Conservation (phyloP, 2,888 invertebrate genomes). For the Pollenia amentaria region DNA sequence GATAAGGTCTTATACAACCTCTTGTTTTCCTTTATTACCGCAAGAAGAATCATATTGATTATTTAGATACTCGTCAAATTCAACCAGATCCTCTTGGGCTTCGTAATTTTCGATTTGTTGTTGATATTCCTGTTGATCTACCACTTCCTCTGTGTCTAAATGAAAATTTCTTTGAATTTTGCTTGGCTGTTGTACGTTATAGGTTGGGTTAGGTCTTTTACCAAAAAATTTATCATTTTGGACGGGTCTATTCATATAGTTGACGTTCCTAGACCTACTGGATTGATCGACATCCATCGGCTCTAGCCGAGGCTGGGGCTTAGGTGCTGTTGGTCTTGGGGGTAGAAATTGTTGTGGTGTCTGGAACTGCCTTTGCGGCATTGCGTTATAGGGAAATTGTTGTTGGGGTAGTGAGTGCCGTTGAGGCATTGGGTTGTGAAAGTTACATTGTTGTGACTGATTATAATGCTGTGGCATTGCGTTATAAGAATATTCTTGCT, state of each 20-base stretch:
- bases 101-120: no score
- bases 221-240: background rate
- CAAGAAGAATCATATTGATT: no score
- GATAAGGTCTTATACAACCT: no score
- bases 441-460: no score
- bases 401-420: constrained; percentile 6
- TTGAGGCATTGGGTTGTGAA: background rate
- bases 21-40: no score
- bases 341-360: background rate
- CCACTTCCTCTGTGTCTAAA: background rate
- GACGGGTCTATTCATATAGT: no score
- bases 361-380: background rate
- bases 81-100: no score
- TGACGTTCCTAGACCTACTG: background rate
- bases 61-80: no score
- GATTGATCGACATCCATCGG: constrained; percentile 1
- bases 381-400: background rate
- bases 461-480: no score
- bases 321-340: constrained; percentile 5
- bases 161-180: background rate
- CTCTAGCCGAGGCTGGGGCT: background rate
- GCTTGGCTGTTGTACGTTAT: background rate
- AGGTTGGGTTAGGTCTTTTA: background rate
- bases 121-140: no score
- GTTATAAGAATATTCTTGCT: no score